Evolutionary conservation across 2,113 vertebrate genomes (phyloP).

Genomic region (Anguilla japonica): DNA sequence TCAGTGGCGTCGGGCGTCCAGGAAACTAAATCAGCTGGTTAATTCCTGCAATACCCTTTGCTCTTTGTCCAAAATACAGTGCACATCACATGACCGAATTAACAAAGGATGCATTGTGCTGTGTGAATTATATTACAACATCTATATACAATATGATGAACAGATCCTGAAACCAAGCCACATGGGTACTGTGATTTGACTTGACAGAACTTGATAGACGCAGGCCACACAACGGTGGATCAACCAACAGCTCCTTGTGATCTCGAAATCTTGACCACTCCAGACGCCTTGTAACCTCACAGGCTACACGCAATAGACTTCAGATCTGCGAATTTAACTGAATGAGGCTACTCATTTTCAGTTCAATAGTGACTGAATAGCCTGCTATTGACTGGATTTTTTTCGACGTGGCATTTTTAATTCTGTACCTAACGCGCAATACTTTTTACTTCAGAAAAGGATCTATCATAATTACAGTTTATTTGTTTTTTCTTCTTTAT

Average conservation of each 20-base stretch:
- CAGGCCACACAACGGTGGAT: background rate
- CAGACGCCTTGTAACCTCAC: background rate
- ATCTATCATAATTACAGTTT: too few relatives aligned
- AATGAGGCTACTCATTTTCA: background rate
- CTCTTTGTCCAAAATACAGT: background rate
- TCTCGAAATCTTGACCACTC: background rate
- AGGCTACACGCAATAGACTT: background rate
- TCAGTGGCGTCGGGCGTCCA: background rate
- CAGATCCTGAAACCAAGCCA: background rate
- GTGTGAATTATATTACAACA: too few relatives aligned
- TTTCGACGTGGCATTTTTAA: background rate
- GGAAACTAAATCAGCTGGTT: background rate
- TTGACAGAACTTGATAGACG: background rate
- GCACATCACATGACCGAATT: background rate
- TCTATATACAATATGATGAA: background rate
- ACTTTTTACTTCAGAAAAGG: too few relatives aligned
- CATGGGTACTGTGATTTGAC: background rate
- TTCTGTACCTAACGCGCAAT: too few relatives aligned
- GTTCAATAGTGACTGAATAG: background rate
- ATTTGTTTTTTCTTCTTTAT: background rate
- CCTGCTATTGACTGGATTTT: too few relatives aligned
- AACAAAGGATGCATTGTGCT: too few relatives aligned
- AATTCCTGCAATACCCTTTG: background rate
- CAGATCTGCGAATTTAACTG: background rate
- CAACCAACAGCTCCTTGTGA: background rate